Conservation (phyloP, 1,140 invertebrate species). For the Tetraneura akinire region DNA sequence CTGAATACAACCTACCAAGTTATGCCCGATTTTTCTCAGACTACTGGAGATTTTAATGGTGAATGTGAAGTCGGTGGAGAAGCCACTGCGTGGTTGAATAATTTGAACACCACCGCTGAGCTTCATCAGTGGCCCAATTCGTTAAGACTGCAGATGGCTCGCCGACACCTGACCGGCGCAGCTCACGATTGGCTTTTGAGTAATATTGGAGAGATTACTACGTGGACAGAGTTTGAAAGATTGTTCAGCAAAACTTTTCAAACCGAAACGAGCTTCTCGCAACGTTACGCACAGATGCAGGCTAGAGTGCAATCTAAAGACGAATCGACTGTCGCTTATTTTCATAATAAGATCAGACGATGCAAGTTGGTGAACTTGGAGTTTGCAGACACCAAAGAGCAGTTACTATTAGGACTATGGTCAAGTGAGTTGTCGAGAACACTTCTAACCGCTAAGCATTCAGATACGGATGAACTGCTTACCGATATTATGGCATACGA, state of each 20-base stretch:
- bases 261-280: neutral
- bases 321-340: neutral
- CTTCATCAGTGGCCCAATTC: neutral
- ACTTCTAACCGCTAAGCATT: neutral
- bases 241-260: neutral
- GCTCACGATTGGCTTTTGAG: constrained; percentile 10
- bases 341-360: neutral
- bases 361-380: neutral
- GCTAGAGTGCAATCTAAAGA: neutral
- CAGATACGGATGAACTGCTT: neutral
- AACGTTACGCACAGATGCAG: constrained; percentile 1
- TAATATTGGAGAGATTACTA: neutral
- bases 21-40: neutral
- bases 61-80: neutral
- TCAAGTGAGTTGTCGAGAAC: neutral
- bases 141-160: neutral
- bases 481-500: neutral
- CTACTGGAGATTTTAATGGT: neutral
- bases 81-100: neutral
- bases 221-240: neutral
- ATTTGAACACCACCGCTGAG: neutral
- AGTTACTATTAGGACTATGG: neutral
- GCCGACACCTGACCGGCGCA: neutral
- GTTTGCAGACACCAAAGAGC: neutral
- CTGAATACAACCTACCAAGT: neutral